Evolutionary conservation across 2,113 vertebrate genomes (phyloP).

Genomic region (Oryzias melastigma): DNA sequence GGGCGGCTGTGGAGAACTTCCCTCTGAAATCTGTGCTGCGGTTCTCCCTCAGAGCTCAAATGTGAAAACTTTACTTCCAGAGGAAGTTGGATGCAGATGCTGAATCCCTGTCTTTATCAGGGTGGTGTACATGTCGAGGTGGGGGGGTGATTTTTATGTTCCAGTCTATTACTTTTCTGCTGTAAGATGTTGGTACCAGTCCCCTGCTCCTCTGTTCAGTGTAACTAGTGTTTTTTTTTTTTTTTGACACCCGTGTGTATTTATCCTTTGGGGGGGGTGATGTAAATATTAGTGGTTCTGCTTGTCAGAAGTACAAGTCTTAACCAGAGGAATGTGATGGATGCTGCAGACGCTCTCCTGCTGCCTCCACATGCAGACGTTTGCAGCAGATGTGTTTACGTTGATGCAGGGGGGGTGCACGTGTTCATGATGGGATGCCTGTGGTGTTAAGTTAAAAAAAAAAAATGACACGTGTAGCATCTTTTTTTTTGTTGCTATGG

Average conservation of each 20-base stretch:
- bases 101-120: too few species aligned
- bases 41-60: too few species aligned
- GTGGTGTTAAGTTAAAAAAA: conserved; percentile 47
- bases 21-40: too few species aligned
- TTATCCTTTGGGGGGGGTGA: conserved; percentile 13
- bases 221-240: neutral
- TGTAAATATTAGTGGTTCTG: conserved; percentile 20
- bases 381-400: conserved; percentile 54
- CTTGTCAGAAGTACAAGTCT: conserved; percentile 52
- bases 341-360: conserved; percentile 19
- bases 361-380: conserved; percentile 34
- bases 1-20: too few species aligned
- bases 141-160: conserved; percentile 40
- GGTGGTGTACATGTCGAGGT: neutral
- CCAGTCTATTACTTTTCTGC: conserved; percentile 12
- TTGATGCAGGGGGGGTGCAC: conserved; percentile 31
- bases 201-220: conserved; percentile 15
- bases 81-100: too few species aligned
- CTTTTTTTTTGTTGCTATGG: conserved; percentile 67
- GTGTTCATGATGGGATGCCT: conserved; percentile 56
- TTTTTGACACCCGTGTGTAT: conserved; percentile 27
- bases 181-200: neutral
- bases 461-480: conserved; percentile 55
- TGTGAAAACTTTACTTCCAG: too few species aligned
- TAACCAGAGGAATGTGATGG: conserved; percentile 39